Evolutionary conservation across 2,113 vertebrate species (phyloP).

Genomic region (Rallus limicola): DNA sequence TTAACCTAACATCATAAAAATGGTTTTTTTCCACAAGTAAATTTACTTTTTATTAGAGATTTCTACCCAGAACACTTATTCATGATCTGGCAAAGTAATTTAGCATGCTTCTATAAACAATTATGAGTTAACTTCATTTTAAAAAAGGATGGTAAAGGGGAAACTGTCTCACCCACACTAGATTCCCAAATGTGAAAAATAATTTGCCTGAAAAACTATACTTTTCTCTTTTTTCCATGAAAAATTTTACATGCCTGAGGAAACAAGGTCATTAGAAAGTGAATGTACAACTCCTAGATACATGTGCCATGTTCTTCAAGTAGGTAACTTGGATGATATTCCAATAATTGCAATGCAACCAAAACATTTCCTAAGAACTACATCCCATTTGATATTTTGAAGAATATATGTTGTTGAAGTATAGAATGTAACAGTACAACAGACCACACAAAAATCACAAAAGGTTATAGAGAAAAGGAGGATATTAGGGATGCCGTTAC

Average conservation of each 20-base stretch:
- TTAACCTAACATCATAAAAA: not conserved
- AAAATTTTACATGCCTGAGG: not conserved
- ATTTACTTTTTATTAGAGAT: not conserved
- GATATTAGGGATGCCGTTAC: not conserved
- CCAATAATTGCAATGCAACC: no score
- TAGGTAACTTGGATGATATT: not conserved
- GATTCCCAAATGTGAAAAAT: not conserved
- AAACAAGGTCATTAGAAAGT: not conserved
- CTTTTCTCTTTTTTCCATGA: not conserved
- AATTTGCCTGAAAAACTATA: not conserved
- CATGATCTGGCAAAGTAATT: not conserved
- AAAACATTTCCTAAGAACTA: not conserved
- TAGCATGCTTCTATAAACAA: conserved; percentile 22
- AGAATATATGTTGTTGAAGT: not conserved
- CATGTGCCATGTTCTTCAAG: not conserved
- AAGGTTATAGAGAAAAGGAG: not conserved
- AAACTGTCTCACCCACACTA: conserved; percentile 27
- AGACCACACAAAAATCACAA: not conserved
- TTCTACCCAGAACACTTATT: not conserved
- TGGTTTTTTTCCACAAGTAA: not conserved
- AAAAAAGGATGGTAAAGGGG: not conserved
- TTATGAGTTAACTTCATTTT: conserved; percentile 5
- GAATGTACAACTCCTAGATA: not conserved
- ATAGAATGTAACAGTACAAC: not conserved
- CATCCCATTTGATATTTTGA: not conserved